Evolutionary conservation across 2,888 invertebrate genomes (phyloP).

Genomic region (Polymixis flavicincta): DNA sequence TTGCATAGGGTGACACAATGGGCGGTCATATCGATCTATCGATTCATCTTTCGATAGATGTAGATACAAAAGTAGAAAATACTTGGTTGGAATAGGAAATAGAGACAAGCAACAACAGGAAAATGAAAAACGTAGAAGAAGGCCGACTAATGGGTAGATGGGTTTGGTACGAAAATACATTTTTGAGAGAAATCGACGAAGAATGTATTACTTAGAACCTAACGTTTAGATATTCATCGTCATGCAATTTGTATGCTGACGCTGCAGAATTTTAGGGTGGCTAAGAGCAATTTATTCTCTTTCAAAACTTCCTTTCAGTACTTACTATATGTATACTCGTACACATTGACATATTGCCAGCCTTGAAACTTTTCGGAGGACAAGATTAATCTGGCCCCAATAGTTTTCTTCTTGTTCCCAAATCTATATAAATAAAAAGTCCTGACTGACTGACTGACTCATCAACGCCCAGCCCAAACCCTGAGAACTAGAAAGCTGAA

Average conservation of each 20-base stretch:
- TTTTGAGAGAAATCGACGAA: conserved; percentile 6
- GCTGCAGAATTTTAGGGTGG: neutral
- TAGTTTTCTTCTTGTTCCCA: neutral
- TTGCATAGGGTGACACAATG: too few relatives aligned
- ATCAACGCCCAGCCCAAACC: too few relatives aligned
- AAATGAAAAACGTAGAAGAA: neutral
- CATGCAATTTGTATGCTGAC: conserved; percentile 41
- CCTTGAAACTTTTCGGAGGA: neutral
- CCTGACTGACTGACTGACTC: too few relatives aligned
- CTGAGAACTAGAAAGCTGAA: too few relatives aligned
- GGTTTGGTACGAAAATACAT: conserved; percentile 2
- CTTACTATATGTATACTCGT: neutral
- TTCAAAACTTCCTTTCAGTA: neutral
- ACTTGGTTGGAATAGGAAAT: neutral
- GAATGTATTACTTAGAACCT: neutral
- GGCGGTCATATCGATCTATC: too few relatives aligned
- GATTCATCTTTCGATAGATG: too few relatives aligned
- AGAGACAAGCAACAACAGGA: too few relatives aligned
- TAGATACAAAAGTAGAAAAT: neutral
- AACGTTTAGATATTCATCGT: conserved; percentile 1
- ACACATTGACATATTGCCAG: neutral
- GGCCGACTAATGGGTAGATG: too few relatives aligned
- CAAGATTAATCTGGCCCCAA: neutral
- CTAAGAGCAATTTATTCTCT: neutral
- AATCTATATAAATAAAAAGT: too few relatives aligned